Conservation (phyloP, 2,113 vertebrate genomes). For the Lampris megalopsis region DNA sequence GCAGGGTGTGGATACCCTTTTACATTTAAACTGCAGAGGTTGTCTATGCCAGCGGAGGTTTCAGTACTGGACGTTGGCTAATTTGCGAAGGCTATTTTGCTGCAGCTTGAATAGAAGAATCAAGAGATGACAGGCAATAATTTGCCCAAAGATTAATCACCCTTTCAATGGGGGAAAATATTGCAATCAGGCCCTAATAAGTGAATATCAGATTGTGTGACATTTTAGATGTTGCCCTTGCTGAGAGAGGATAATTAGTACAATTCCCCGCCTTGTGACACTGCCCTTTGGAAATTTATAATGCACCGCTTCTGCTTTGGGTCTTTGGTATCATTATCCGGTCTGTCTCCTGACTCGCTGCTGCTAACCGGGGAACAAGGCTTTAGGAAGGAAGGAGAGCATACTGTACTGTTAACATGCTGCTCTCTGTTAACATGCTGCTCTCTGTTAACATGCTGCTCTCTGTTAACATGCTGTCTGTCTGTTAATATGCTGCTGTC, state of each 20-base stretch:
- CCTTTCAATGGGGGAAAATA: slow-evolving; percentile 51
- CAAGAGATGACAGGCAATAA: slow-evolving; percentile 12
- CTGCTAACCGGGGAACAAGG: too few species aligned
- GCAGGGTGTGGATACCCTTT: too few species aligned
- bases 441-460: not conserved
- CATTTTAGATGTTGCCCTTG: slow-evolving; percentile 29
- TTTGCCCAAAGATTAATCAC: slow-evolving; percentile 63
- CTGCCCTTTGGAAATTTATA: not conserved
- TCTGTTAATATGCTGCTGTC: too few species aligned
- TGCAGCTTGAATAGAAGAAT: slow-evolving; percentile 51
- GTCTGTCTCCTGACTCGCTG: too few species aligned
- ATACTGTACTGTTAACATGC: too few species aligned
- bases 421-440: too few species aligned
- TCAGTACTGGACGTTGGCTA: slow-evolving; percentile 14
- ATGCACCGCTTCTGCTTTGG: too few species aligned
- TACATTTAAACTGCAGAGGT: not conserved
- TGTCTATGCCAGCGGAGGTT: not conserved
- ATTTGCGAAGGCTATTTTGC: slow-evolving; percentile 17
- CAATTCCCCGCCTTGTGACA: not conserved
- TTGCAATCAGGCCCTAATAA: slow-evolving; percentile 53
- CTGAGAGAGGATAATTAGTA: not conserved
- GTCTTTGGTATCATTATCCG: too few species aligned
- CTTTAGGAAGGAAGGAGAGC: too few species aligned
- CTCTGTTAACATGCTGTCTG: not conserved
- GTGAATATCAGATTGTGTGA: slow-evolving; percentile 42